Evolutionary conservation across 2,888 invertebrate genomes (phyloP), one percentile per base, ranked within the genome.

Genomic region (Mimas tiliae): DNA sequence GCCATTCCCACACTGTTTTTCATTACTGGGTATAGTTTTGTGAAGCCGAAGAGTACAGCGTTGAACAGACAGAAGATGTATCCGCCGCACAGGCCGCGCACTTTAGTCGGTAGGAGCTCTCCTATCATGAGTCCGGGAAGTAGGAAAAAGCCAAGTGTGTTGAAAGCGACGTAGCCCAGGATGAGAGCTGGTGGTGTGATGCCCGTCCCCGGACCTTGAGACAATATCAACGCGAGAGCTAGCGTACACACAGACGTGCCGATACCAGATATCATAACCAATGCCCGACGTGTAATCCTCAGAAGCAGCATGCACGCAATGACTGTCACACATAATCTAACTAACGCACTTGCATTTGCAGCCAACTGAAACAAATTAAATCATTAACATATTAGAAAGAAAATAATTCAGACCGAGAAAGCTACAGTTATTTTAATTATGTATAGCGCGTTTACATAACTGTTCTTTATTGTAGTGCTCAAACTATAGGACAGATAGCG

Each of bases 121-220:
- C 96, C 96, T 19, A 96, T 94, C 95, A 97, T 95, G 38, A 97
- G 94, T 19, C 96, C 96, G 0, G 97, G 97, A 70, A 97, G 93
- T 0, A 96, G 94, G 94, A 97, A 95, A 78, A 97, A 94, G 1
- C 96, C 96, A 45, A 96, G 82, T 0, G 97, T 97, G 82, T 96
- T 97, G 73, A 95, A 95, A 7, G 95, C 96, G 19, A 97, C 96
- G 83, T 97, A 97, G 47, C 94, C 82, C n/a, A 96, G 85, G 1
- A 97, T 92, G 65, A 93, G 85, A 0, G 79, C 69, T 0, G 91
- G 89, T 0, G 86, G 83, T 0, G 83, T 66, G 65, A 85, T 45
- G 48, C 89, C 90, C 9, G 79, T 65, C 65, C 82, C 84, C 7
- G 77, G 77, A 0, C 88, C 90, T 21, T 80, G 81, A 1, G 78